Evolutionary conservation across 2,113 vertebrate genomes (phyloP).

Genomic region (Python bivittatus): DNA sequence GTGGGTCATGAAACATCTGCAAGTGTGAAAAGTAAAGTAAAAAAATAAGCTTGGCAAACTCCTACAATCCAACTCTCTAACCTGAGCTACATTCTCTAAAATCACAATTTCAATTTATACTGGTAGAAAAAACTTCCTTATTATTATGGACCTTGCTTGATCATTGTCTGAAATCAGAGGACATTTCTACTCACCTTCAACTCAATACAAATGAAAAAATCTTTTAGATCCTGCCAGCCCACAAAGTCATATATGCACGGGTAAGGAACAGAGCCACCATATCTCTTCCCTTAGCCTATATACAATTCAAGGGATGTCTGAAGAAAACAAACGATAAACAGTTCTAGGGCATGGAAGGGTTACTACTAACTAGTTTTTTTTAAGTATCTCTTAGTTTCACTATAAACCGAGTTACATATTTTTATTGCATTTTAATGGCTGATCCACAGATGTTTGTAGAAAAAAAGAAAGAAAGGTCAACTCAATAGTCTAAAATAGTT

Average conservation of each 20-base stretch:
- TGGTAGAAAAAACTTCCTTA: neutral
- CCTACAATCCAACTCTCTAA: neutral
- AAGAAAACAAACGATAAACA: neutral
- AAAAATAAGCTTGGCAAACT: neutral
- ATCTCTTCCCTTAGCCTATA: neutral
- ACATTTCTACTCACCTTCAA: neutral
- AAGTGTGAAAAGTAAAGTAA: neutral
- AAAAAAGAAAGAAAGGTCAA: constrained; percentile 64
- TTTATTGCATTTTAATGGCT: constrained; percentile 62
- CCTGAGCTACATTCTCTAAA: neutral
- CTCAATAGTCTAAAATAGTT: constrained; percentile 66
- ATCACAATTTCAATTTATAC: neutral
- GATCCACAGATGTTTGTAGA: constrained; percentile 58
- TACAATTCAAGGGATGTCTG: neutral
- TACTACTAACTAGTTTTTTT: constrained; percentile 48
- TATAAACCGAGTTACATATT: constrained; percentile 57
- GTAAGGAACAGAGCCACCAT: neutral
- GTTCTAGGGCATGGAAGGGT: constrained; percentile 43
- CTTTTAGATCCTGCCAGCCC: neutral
- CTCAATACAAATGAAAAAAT: neutral
- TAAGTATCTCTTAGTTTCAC: constrained; percentile 42
- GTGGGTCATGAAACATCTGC: neutral
- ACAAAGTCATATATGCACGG: neutral
- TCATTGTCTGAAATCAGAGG: neutral
- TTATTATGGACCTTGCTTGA: neutral